These are phyloP conservation scores for Catharus fuscescens DNA, from an alignment of 2,113 vertebrate genomes.

Conservation along the genomic window DNA sequence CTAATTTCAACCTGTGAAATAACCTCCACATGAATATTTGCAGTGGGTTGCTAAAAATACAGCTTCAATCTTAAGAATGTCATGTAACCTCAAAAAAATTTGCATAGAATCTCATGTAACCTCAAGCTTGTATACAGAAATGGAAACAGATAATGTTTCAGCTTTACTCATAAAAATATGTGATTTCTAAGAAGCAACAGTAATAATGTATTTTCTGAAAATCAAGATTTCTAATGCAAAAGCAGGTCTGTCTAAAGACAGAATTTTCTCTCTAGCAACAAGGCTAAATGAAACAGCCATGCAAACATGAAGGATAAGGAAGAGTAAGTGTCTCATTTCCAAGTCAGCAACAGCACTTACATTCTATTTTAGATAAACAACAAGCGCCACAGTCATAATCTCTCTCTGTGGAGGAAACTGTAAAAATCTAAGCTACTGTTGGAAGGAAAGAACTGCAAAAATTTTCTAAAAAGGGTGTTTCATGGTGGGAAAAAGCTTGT, in stretches of 20 bases:
- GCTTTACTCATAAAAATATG: not conserved
- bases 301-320: not conserved
- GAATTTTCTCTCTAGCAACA: not conserved
- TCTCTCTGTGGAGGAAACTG: not conserved
- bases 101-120: not conserved
- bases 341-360: not conserved
- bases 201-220: not conserved
- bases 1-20: not conserved
- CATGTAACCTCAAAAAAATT: not conserved
- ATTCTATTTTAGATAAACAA: not conserved
- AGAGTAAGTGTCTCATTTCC: not conserved
- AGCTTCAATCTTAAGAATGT: not conserved
- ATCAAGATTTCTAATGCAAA: not conserved
- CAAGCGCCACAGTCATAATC: not conserved
- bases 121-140: not conserved
- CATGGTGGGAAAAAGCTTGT: not conserved
- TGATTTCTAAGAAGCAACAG: not conserved
- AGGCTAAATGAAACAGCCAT: not conserved
- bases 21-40: not conserved
- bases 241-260: not conserved
- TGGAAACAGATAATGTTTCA: not conserved
- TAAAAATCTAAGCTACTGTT: not conserved
- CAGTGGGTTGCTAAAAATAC: not conserved
- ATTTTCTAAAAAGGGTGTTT: not conserved
- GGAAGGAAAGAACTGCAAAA: not conserved